These are phyloP conservation scores for Spilarctia lutea DNA, from an alignment of 2,888 invertebrate genomes.

Conservation along the genomic window DNA sequence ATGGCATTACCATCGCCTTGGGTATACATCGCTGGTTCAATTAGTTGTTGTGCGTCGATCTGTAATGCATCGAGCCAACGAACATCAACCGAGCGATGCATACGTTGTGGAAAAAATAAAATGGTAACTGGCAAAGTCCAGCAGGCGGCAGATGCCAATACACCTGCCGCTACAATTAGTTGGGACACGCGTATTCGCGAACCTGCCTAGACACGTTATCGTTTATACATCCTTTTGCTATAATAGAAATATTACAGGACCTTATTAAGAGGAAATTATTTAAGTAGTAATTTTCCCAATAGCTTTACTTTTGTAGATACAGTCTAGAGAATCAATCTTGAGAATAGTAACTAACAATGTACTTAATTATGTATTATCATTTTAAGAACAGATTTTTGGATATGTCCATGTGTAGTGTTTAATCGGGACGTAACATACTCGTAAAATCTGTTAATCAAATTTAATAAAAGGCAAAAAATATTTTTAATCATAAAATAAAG, in stretches of 20 bases:
- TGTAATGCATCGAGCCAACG: constrained; percentile 57
- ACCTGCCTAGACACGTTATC: constrained; percentile 48
- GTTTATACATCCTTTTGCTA: constrained; percentile 27
- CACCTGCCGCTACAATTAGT: constrained; percentile 82
- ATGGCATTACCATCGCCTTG: constrained; percentile 49
- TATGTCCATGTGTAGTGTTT: neutral
- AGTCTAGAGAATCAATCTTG: too few species aligned
- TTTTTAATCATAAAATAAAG: neutral
- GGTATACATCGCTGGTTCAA: constrained; percentile 67
- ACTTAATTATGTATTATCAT: neutral
- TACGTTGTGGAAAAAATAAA: constrained; percentile 66
- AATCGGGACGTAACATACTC: neutral
- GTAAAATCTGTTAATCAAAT: neutral
- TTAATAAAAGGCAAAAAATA: neutral
- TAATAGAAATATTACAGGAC: neutral
- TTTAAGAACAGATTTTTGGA: neutral
- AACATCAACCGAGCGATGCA: constrained; percentile 54
- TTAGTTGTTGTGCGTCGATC: constrained; percentile 56
- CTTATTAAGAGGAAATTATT: neutral
- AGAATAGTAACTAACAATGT: too few species aligned
- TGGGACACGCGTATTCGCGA: constrained; percentile 73
- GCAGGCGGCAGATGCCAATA: constrained; percentile 79
- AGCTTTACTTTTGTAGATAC: neutral
- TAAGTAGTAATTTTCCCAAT: neutral
- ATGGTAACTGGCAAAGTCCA: constrained; percentile 71